A percentile compares a stretch with the other conserved stretches of the same genome.
Evolutionary conservation across 2,797 vertebrate genomes (phyloP).

Genomic region (Hoplostethus atlanticus): DNA sequence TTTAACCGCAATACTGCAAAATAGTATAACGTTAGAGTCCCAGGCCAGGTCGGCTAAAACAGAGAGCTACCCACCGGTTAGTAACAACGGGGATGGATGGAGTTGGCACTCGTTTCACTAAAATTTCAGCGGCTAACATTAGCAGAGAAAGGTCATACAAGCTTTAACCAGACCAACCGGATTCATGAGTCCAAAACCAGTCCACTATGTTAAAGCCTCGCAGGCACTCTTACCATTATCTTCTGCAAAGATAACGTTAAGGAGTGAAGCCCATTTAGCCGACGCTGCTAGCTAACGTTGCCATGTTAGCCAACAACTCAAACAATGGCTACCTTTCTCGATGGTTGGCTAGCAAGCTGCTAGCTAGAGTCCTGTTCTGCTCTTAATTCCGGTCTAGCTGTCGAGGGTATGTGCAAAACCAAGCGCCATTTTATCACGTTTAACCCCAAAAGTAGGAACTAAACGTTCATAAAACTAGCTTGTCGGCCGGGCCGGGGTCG

Average conservation of each 20-base stretch:
- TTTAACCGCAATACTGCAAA: background rate
- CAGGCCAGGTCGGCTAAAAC: background rate
- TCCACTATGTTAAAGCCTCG: background rate
- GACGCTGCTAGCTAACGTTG: conserved; percentile 72
- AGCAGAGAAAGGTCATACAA: conserved; percentile 4
- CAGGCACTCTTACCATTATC: conserved; percentile 36
- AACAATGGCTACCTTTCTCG: conserved; percentile 79
- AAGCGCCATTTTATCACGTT: conserved; percentile 43
- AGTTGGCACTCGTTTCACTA: conserved; percentile 21
- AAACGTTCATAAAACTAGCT: background rate
- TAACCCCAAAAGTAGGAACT: conserved; percentile 2
- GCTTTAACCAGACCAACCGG: background rate
- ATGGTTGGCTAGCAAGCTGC: conserved; percentile 60
- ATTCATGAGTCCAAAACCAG: background rate
- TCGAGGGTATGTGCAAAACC: conserved; percentile 13
- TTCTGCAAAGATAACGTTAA: conserved; percentile 4
- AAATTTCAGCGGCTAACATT: conserved; percentile 27
- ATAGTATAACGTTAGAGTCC: background rate
- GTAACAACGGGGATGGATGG: conserved; percentile 65
- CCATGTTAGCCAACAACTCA: conserved; percentile 80
- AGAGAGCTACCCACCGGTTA: conserved; percentile 29
- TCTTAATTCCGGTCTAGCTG: conserved; percentile 27
- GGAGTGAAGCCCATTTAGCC: conserved; percentile 35
- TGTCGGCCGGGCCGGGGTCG: background rate
- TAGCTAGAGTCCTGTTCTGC: conserved; percentile 37